phyloP scores from a whole-genome alignment of 2,113 vertebrate species.

The Todiramphus saurophagus region DNA sequence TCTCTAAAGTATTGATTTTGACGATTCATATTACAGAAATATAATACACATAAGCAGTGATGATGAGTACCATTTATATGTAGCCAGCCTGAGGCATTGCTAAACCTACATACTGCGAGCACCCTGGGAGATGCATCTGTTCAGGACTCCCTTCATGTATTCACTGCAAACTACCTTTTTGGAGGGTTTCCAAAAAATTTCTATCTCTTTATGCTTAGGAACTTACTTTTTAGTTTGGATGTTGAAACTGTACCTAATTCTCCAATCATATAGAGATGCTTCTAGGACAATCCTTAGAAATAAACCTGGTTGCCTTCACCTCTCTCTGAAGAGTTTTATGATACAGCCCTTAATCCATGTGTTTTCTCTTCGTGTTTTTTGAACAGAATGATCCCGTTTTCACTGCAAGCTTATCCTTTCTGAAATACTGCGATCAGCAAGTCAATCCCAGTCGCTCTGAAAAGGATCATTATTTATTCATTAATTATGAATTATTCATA shows the following conservation, averaged over 20 bases:
- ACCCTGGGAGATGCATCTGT: not conserved
- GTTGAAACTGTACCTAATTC: not conserved
- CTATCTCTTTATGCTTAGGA: not conserved
- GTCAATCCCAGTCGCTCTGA: not conserved
- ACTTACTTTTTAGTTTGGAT: not conserved
- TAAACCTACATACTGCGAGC: not conserved
- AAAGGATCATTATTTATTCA: slow-evolving; percentile 49
- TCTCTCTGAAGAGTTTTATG: not conserved
- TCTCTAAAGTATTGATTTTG: not conserved
- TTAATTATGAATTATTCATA: slow-evolving; percentile 56
- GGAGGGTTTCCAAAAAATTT: not conserved
- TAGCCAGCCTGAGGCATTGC: not conserved
- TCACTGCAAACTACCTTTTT: not conserved
- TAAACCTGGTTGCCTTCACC: not conserved
- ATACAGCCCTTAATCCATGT: not conserved
- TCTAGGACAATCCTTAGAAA: not conserved
- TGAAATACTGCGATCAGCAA: not conserved
- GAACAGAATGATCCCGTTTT: not conserved
- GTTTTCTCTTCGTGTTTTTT: not conserved
- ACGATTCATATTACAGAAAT: not conserved
- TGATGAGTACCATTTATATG: not conserved
- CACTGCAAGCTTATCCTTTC: not conserved
- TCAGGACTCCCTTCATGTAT: not conserved
- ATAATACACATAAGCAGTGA: not conserved
- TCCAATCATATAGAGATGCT: not conserved